Base-by-base conservation (phyloP, 1,140 invertebrate genomes). In the Octopus sinensis region DNA sequence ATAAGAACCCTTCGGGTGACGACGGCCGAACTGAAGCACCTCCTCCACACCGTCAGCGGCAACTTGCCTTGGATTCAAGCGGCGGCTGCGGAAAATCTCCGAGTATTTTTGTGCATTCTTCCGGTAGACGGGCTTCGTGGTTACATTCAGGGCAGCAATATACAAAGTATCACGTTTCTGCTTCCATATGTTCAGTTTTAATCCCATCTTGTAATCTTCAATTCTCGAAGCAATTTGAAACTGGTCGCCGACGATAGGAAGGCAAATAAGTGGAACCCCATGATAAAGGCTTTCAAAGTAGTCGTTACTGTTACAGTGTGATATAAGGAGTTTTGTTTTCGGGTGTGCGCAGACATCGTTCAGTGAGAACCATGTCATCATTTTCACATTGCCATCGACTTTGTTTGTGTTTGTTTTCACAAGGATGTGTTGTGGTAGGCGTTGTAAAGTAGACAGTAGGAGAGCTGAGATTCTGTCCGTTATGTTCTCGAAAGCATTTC, bases 171-270 rank as follows among this genome's bases (percentile, higher is more conserved):
- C 6, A 0, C 1, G 5, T 5, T n/a, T 77, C 7, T 43, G 17
- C 7, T 6, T 7, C n/a, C 12, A 12, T 4, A 77, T 43, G 5
- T 30, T 6, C 7, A 77, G 4, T 6, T 6, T 43, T 17, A 17
- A 51, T 13, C 76, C 76, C 17, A 77, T 53, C n/a, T 77, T 6
- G 17, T 77, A 17, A 51, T 77, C 43, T 10, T 62, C 78, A 23
- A 83, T 83, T 13, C 84, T 73, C 12, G 79, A 17, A 52, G 83
- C 82, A 86, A 93, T 93, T 10, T 89, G 89, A 9, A 83, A 84
- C 85, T 95, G 94, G 83, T 95, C 95, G 4, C 92, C 94, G 79
- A 93, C 92, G 80, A 95, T 88, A 5, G 95, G 95, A 85, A 95
- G 93, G 6, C 93, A 92, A 6, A 96, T 62, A 79, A 88, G 82